Conservation (phyloP, 2,113 vertebrate genomes). For the Meriones unguiculatus region DNA sequence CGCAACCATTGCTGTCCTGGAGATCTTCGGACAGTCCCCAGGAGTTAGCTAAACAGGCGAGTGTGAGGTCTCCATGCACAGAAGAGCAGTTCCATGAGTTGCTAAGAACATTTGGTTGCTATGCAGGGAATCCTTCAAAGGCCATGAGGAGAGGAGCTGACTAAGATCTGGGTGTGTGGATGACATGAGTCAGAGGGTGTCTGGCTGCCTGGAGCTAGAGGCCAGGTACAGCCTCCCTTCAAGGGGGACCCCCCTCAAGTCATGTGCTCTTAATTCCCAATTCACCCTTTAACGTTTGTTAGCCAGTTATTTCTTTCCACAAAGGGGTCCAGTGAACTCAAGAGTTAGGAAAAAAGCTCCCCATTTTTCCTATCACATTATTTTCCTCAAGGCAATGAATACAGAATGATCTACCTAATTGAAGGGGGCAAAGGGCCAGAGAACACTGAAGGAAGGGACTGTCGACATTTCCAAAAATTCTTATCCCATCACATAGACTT, state of each 20-base stretch:
- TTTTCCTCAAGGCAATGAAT: constrained; percentile 29
- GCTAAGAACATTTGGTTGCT: not conserved
- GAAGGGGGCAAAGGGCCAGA: constrained; percentile 67
- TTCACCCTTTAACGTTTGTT: constrained; percentile 11
- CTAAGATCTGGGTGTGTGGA: not conserved
- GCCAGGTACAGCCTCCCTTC: too few species aligned
- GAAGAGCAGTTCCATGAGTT: not conserved
- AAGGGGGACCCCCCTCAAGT: not conserved
- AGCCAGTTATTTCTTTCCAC: not conserved
- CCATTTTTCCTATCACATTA: constrained; percentile 36
- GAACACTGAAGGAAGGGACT: not conserved
- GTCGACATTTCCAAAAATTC: constrained; percentile 64
- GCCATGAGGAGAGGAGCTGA: not conserved
- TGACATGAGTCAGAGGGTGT: fast-evolving
- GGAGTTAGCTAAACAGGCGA: not conserved
- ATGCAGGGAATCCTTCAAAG: not conserved
- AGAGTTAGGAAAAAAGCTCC: not conserved
- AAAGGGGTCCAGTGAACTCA: not conserved
- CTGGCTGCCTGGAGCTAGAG: not conserved
- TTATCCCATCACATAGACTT: constrained; percentile 63
- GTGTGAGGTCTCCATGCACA: not conserved
- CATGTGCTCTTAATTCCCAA: not conserved
- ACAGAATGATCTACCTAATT: constrained; percentile 48
- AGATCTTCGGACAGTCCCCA: not conserved
- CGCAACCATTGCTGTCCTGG: not conserved